Conservation (phyloP, 2,113 vertebrate genomes). For the Zapus hudsonius region DNA sequence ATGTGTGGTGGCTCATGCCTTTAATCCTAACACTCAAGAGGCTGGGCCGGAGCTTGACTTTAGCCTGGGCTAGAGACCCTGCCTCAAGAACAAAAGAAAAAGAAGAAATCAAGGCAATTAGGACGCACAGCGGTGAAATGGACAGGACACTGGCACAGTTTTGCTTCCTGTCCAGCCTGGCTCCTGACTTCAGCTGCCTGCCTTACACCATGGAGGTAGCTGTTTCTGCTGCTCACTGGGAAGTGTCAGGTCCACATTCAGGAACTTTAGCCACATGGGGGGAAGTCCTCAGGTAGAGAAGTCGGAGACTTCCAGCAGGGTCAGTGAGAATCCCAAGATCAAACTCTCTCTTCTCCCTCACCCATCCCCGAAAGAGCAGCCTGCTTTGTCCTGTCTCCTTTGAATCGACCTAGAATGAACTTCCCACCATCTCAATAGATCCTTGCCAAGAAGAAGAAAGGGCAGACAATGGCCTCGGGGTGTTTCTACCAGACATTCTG, state of each 20-base stretch:
- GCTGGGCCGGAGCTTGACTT: no score
- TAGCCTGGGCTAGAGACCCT: no score
- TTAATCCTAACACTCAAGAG: no score
- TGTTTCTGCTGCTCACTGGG: not conserved
- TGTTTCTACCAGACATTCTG: slow-evolving; percentile 27
- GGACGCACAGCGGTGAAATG: not conserved
- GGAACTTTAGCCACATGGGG: not conserved
- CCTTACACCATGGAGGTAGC: not conserved
- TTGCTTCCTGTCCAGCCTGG: no score
- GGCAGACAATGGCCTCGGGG: slow-evolving; percentile 57
- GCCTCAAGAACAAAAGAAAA: not conserved
- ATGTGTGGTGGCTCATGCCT: no score
- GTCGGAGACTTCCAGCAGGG: not conserved
- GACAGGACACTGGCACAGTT: not conserved
- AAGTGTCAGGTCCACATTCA: not conserved
- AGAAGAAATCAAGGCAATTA: not conserved
- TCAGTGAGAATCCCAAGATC: slow-evolving; percentile 10
- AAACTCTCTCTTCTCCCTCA: not conserved
- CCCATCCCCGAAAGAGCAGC: slow-evolving; percentile 11
- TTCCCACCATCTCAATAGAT: slow-evolving; percentile 54
- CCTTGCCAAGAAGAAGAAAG: slow-evolving; percentile 64
- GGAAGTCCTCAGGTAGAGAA: not conserved
- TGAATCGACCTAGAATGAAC: slow-evolving; percentile 60
- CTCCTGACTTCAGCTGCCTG: not conserved
- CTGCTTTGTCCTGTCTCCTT: slow-evolving; percentile 46